Conservation (phyloP, 2,797 vertebrate species). For the Enteromius trimaculatus region DNA sequence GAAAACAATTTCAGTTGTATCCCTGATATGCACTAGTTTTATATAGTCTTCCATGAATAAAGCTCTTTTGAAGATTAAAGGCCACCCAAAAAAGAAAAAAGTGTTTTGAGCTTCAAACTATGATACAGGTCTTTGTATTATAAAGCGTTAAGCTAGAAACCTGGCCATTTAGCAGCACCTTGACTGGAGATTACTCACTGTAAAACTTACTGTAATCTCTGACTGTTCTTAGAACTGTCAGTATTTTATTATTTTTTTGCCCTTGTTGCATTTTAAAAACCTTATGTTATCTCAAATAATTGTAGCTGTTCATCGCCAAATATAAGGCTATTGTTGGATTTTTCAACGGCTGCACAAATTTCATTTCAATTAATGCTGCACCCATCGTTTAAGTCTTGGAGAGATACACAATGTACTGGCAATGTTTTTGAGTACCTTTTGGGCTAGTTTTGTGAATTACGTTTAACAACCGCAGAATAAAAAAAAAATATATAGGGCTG, state of each 20-base stretch:
- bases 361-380: not conserved
- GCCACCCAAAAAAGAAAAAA: not conserved
- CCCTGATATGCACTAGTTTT: not conserved
- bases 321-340: not conserved
- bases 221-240: slow-evolving; percentile 47
- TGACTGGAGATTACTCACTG: slow-evolving; percentile 60
- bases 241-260: slow-evolving; percentile 26
- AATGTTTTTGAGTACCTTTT: not conserved
- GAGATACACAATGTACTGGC: not conserved
- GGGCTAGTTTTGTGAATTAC: not conserved
- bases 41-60: not conserved
- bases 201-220: no score
- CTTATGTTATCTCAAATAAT: slow-evolving; percentile 41
- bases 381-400: not conserved
- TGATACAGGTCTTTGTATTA: not conserved
- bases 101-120: not conserved
- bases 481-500: no score
- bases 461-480: not conserved
- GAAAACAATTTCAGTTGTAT: slow-evolving; percentile 16
- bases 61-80: slow-evolving; percentile 29
- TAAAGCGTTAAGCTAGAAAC: not conserved
- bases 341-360: not conserved
- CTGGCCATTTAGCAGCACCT: not conserved
- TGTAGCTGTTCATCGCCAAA: not conserved
- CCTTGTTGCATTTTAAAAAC: slow-evolving; percentile 14